Percentiles rank a stretch among this genome's conserved stretches.
phyloP scores from a whole-genome alignment of 2,113 vertebrate species.

The Phaethon lepturus region DNA sequence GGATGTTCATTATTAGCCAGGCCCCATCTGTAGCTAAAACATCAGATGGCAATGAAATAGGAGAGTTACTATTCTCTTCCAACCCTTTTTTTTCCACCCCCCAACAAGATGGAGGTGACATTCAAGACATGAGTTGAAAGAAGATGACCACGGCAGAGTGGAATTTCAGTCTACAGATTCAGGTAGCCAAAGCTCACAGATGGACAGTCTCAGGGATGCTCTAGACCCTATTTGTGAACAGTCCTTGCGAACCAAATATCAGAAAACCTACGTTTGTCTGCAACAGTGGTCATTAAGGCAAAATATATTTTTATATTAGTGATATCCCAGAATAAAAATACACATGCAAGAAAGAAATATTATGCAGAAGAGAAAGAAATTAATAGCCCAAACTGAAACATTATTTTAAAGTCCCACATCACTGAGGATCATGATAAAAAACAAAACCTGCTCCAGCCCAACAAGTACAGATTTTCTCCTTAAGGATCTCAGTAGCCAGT shows the following conservation, averaged over 20 bases:
- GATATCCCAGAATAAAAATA: neutral
- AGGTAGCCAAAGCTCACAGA: neutral
- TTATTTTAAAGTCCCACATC: neutral
- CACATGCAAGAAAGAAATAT: neutral
- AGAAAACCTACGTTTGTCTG: neutral
- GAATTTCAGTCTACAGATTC: neutral
- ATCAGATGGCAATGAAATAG: neutral
- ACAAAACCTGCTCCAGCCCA: neutral
- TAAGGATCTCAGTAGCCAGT: neutral
- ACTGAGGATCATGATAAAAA: neutral
- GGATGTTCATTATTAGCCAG: slow-evolving; percentile 6
- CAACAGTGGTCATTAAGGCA: neutral
- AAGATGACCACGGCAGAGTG: neutral
- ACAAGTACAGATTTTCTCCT: neutral
- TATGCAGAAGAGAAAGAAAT: neutral
- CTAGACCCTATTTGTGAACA: neutral
- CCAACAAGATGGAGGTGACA: neutral
- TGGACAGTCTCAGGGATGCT: neutral
- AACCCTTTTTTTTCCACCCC: neutral
- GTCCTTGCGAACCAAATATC: neutral
- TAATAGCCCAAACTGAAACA: neutral
- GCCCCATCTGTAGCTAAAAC: slow-evolving; percentile 34
- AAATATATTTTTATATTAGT: neutral
- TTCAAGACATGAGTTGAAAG: neutral
- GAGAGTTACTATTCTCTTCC: neutral